Percentiles rank a stretch among this genome's conserved stretches.
phyloP scores from a whole-genome alignment of 2,888 invertebrate genomes.

The Phlogophora meticulosa region DNA sequence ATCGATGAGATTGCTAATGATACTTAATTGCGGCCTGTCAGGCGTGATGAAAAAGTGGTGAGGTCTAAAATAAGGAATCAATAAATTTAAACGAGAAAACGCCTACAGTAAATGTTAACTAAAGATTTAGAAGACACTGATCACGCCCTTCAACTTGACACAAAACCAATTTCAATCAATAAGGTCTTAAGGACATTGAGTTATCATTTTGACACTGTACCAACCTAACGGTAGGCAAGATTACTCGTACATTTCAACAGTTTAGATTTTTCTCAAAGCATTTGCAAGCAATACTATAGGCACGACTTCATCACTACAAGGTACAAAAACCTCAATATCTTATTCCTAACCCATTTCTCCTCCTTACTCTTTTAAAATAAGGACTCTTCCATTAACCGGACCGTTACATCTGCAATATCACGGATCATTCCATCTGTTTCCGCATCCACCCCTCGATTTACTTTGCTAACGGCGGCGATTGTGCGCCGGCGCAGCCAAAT shows the following conservation, averaged over 20 bases:
- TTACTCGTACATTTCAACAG: not conserved
- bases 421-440: slow-evolving; percentile 76
- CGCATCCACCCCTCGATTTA: slow-evolving; percentile 85
- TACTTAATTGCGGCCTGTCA: slow-evolving; percentile 23
- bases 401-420: slow-evolving; percentile 68
- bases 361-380: slow-evolving; percentile 26
- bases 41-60: slow-evolving; percentile 10
- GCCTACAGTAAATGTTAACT: not conserved
- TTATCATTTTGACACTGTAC: not conserved
- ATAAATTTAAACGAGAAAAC: not conserved
- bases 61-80: not conserved
- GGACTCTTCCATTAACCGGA: slow-evolving; percentile 54
- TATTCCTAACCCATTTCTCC: not conserved
- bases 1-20: slow-evolving; percentile 30
- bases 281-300: not conserved
- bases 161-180: not conserved
- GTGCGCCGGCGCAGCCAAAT: slow-evolving; percentile 73
- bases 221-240: not conserved
- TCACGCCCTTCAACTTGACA: not conserved
- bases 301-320: not conserved
- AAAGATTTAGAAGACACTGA: not conserved
- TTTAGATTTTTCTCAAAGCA: not conserved
- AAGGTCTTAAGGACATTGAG: no score
- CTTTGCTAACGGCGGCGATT: slow-evolving; percentile 84
- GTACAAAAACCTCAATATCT: not conserved